Base-by-base conservation (phyloP, 2,113 vertebrate genomes). In the Ondatra zibethicus region DNA sequence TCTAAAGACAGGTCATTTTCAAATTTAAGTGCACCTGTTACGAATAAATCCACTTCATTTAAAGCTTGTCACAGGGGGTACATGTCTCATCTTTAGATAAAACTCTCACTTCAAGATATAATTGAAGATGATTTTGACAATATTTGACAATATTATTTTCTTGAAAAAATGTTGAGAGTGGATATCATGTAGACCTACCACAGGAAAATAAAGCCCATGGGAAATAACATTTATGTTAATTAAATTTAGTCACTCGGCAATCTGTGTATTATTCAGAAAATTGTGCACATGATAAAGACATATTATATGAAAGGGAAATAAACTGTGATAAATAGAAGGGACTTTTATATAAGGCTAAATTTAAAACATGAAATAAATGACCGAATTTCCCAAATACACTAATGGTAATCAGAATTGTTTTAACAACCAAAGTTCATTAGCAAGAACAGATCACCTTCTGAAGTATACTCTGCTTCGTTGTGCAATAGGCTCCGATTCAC, bases 1-100 rank as follows among this genome's bases (percentile, higher is more conserved):
- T 81, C 52, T 63, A 65, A 93, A 92, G 87, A 89, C 13, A 16
- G 33, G 91, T 75, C 0, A 90, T 92, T 93, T 95, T 70, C 89
- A 88, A 92, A 33, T 87, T 89, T 82, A 92, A 92, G 84, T 84
- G 65, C 72, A 81, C 11, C 42, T 92, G 86, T 55, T 94, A 89
- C 90, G 45, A 95, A 96, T 92, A 94, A 94, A 93, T 88, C 80
- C 27, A 91, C 68, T 94, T 89, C 63, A 82, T 90, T 93, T 77
- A 81, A 33, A 33, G 6, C 84, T 86, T 96, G 47, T 81, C 81
- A 94, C 84, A 93, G 12, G 68, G 19, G 33, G 23, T 55, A 87
- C 36, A 36, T 72, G 50, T 84, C 89, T 95, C 68, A 92, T 72
- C n/a, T 52, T 81, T 39, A 95, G 50, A 63, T 92, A 93, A 94